Evolutionary conservation across 2,113 vertebrate species (phyloP), one percentile per base, ranked within the genome.

Genomic region (Embiotoca jacksoni): DNA sequence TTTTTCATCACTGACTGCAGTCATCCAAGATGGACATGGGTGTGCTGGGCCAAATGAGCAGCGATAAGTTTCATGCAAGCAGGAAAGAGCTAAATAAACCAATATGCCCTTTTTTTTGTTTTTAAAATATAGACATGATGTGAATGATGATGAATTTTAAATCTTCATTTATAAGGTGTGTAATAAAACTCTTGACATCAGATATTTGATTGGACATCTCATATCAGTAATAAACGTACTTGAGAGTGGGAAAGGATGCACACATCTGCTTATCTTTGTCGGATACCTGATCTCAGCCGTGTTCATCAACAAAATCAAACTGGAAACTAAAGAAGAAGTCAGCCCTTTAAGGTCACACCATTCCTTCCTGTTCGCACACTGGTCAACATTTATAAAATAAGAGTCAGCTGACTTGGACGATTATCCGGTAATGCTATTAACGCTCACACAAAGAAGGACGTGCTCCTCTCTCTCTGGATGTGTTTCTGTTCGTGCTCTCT

Each of bases 341-440:
- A 95, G 94, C 93, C 94, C 94, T 95, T 23, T 95, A 81, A 89
- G 85, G 77, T 93, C 86, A 86, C 78, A 62, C 80, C 87, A 70
- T 82, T 91, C 82, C 82, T 83, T 73, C 80, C 89, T 77, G 77
- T 83, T 86, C 84, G 80, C 87, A 81, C 61, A 54, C 88, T 75
- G 81, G 82, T 85, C 82, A 80, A 86, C 79, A 64, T 71, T 67
- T 81, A 72, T 8, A 74, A 76, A 75, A 69, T 53, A 62, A 69
- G 60, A 47, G 57, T 84, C 81, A 69, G 79, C 60, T 52, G 66
- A 78, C 78, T 82, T 37, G 13, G 74, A 84, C 61, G 41, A 82
- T 72, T 57, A 76, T 75, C 74, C 53, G 37, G 57, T 75, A 72
- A 73, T 71, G 54, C 55, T 61, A 39, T 59, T 47, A 64, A 67